Evolutionary conservation across 2,888 invertebrate genomes (phyloP).

Genomic region (Meandrusa payeni): DNA sequence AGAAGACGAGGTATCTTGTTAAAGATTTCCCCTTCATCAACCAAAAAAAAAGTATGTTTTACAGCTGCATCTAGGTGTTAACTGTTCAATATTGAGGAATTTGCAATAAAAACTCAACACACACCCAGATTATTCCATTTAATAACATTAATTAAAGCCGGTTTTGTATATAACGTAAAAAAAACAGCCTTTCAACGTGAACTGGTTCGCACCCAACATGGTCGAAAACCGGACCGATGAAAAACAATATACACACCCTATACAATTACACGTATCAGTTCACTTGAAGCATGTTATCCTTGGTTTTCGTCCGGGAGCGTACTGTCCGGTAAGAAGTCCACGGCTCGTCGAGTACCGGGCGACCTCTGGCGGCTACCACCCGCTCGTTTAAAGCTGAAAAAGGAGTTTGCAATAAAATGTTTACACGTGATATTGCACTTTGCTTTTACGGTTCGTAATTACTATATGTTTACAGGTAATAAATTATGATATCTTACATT

Average conservation of each 20-base stretch:
- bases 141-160: background rate
- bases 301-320: slow-evolving; percentile 19
- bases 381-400: slow-evolving; percentile 7
- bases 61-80: too few relatives aligned
- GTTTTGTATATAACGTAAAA: background rate
- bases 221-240: slow-evolving; percentile 14
- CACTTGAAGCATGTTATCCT: slow-evolving; percentile 18
- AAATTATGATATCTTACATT: too few relatives aligned
- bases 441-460: slow-evolving; percentile 5
- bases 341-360: background rate
- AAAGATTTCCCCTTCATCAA: too few relatives aligned
- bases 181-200: background rate
- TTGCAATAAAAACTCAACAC: background rate
- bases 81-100: too few relatives aligned
- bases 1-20: too few relatives aligned
- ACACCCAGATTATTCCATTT: background rate
- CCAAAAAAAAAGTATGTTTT: too few relatives aligned
- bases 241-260: slow-evolving; percentile 10
- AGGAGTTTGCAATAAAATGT: slow-evolving; percentile 22
- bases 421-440: slow-evolving; percentile 30
- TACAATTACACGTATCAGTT: slow-evolving; percentile 8
- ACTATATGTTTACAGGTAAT: too few relatives aligned
- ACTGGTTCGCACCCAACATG: slow-evolving; percentile 12
- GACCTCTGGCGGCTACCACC: slow-evolving; percentile 13
- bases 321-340: background rate